Evolutionary conservation across 2,113 vertebrate genomes (phyloP), one percentile per base, ranked within the genome.

Genomic region (Sinocyclocheilus grahami): DNA sequence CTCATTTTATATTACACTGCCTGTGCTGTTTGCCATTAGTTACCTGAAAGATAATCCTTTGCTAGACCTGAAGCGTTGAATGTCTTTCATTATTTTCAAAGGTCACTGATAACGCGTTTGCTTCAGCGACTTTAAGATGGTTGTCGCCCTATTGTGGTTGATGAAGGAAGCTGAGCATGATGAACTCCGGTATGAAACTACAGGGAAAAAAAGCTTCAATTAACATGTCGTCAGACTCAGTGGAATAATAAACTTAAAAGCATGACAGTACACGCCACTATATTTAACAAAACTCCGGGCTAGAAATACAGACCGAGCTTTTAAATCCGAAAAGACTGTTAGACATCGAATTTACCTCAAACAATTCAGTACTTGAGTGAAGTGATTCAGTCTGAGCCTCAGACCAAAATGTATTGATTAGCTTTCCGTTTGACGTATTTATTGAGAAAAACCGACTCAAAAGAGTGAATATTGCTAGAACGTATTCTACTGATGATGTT

Each of bases 91-190:
- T 6, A 58, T 33, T 5, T 39, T 60, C n/a, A 79, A 33, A 62
- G 33, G 30, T 37, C 18, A 14, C 22, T 24, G 72, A 48, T 24
- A 11, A n/a, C 9, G 10, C 33, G 37, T 78, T 6, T n/a, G 22
- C 11, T 33, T 69, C 12, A 22, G 81, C 4, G n/a, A 22, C 10
- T 33, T 58, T 85, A 4, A 11, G 58, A 55, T 71, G 72, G 60
- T 30, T 83, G 74, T 77, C 71, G 72, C 63, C 39, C 62, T 65
- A 80, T 79, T 65, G 65, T 83, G 87, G 20, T 62, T 12, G 37
- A 16, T 48, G 27, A 69, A 39, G 53, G 5, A 37, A 87, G 24
- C 71, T 0, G 11, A 71, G 20, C 4, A 5, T 13, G 12, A 22
- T 71, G 30, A 3, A 33, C 63, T 30, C 5, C 27, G 27, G 13